Base-by-base conservation (phyloP, 1,140 invertebrate genomes). In the Babylonia areolata region DNA sequence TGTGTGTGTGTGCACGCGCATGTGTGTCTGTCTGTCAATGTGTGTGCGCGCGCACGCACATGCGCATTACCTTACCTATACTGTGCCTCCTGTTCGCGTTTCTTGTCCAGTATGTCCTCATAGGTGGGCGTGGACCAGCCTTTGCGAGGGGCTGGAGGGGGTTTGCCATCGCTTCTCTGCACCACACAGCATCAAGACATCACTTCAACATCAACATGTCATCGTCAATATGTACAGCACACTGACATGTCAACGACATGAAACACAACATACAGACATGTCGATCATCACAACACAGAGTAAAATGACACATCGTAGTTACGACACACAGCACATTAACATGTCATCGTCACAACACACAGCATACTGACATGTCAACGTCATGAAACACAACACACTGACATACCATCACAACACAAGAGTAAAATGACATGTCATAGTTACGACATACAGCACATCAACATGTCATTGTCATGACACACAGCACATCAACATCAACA, bases 51-150 rank as follows among this genome's bases (percentile, higher is more conserved):
- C 46, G 20, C 46, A 64, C 5, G 58, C 28, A n/a, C 9, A n/a
- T 12, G 12, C 12, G 28, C 12, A 9, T 1, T 40, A 51, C 39
- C 81, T 80, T 82, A 92, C 92, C 92, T 91, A 84, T 93, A 93
- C 31, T 87, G 81, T 1, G 87, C 37, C 80, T 93, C 91, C 79
- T 92, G 87, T 81, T 87, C 83, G 54, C 90, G 58, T 87, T 91
- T 93, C 73, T 89, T 86, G 11, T 92, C 89, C 39, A 92, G 87
- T 9, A 92, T 90, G 15, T 92, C 92, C 40, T 93, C 92, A 86
- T 93, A 92, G 12, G 91, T 92, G 3, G 91, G 91, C 17, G 92
- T 91, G 31, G 88, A 85, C 92, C 92, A 93, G 28, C 92, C 92
- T 58, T 87, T 88, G 23, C 89, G 85, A 20, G 90, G 90, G 17